A percentile compares a stretch with the other conserved stretches of the same genome.
phyloP scores from a whole-genome alignment of 2,888 invertebrate species.

The Caenorhabditis sp. region DNA sequence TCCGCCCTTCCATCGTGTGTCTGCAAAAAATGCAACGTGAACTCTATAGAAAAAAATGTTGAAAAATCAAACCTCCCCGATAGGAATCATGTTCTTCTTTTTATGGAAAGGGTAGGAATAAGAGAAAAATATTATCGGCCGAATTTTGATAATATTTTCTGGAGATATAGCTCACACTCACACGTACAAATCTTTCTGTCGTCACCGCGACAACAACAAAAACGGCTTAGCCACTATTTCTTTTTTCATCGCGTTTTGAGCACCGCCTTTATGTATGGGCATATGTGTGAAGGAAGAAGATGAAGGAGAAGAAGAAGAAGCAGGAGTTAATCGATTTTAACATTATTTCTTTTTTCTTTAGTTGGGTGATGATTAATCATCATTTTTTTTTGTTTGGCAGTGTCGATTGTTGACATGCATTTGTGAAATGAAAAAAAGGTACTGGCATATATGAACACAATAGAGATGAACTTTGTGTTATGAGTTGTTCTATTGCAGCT shows the following conservation, averaged over 20 bases:
- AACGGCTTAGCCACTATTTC: neutral
- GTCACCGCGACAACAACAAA: neutral
- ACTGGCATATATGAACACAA: neutral
- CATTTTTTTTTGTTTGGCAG: neutral
- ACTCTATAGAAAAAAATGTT: neutral
- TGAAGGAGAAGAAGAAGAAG: neutral
- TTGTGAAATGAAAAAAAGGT: neutral
- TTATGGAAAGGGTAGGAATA: neutral
- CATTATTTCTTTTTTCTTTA: neutral
- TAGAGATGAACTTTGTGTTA: too few species aligned
- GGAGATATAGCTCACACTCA: neutral
- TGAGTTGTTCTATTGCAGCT: too few species aligned
- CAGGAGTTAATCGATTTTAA: neutral
- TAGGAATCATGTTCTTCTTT: constrained; percentile 43
- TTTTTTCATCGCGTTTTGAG: neutral
- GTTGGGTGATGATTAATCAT: neutral
- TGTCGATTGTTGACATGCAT: neutral
- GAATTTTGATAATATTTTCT: neutral
- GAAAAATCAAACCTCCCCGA: constrained; percentile 47
- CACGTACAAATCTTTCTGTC: neutral
- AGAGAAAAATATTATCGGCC: neutral
- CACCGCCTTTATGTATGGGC: too few species aligned
- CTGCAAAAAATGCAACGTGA: constrained; percentile 51
- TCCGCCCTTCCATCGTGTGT: constrained; percentile 69
- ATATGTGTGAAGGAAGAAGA: neutral